These are phyloP conservation scores for Neostethus bicornis DNA, from an alignment of 2,797 vertebrate species.

Conservation along the genomic window DNA sequence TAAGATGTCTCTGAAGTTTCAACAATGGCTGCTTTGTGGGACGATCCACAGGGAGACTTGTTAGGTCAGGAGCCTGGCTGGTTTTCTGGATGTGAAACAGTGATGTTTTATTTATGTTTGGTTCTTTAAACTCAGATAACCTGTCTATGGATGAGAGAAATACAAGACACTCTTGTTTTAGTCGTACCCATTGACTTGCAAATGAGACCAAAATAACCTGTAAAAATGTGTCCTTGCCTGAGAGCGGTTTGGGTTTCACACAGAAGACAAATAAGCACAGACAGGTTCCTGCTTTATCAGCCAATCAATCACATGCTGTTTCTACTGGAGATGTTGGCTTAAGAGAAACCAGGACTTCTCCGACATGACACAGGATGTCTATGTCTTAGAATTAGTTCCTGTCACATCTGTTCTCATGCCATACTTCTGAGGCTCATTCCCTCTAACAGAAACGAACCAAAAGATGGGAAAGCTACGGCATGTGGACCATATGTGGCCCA, in stretches of 20 bases:
- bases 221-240: constrained; percentile 72
- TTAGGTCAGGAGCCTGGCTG: constrained; percentile 62
- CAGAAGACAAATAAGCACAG: constrained; percentile 67
- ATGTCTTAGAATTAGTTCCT: constrained; percentile 25
- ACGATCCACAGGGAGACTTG: constrained; percentile 48
- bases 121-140: constrained; percentile 66
- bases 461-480: too few relatives aligned
- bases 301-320: constrained; percentile 39
- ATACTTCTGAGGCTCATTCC: constrained; percentile 60
- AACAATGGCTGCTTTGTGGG: constrained; percentile 62
- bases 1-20: constrained; percentile 45
- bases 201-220: constrained; percentile 74
- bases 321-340: constrained; percentile 51
- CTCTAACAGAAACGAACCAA: too few relatives aligned
- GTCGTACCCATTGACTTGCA: constrained; percentile 73
- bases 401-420: constrained; percentile 58
- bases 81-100: constrained; percentile 50
- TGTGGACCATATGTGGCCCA: too few relatives aligned
- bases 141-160: constrained; percentile 53
- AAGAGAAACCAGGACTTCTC: constrained; percentile 37
- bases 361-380: constrained; percentile 40
- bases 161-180: constrained; percentile 64
- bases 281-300: constrained; percentile 60
- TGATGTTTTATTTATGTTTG: constrained; percentile 58
- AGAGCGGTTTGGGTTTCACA: constrained; percentile 62